Evolutionary conservation across 2,797 vertebrate genomes (phyloP).

Genomic region (Sebastes iracundus): DNA sequence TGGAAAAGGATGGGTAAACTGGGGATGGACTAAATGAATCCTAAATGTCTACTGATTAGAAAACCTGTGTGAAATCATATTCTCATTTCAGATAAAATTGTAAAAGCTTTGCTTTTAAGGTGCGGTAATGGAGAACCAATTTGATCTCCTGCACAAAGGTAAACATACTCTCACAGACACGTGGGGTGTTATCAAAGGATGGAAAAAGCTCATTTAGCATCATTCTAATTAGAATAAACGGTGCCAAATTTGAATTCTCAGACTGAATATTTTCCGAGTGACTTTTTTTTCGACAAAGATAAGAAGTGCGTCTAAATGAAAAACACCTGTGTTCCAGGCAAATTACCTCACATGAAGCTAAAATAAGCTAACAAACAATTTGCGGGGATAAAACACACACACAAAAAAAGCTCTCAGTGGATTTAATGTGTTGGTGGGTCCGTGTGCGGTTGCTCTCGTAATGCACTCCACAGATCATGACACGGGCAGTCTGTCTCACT

Average conservation of each 20-base stretch:
- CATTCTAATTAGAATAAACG: slow-evolving; percentile 80
- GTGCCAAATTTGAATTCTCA: slow-evolving; percentile 77
- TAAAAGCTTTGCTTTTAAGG: slow-evolving; percentile 77
- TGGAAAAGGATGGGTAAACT: slow-evolving; percentile 61
- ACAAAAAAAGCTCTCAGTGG: slow-evolving; percentile 13
- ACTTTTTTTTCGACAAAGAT: slow-evolving; percentile 57
- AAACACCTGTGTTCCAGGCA: slow-evolving; percentile 72
- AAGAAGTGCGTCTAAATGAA: slow-evolving; percentile 65
- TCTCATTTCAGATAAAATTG: slow-evolving; percentile 79
- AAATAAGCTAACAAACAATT: slow-evolving; percentile 59
- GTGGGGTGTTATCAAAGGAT: slow-evolving; percentile 68
- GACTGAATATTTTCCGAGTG: slow-evolving; percentile 64
- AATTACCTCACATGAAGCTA: slow-evolving; percentile 49
- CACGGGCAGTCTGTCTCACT: slow-evolving; percentile 52
- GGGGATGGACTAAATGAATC: slow-evolving; percentile 69
- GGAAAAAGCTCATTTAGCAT: slow-evolving; percentile 77
- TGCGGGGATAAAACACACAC: slow-evolving; percentile 20
- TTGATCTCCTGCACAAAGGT: slow-evolving; percentile 78
- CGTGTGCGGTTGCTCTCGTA: background rate
- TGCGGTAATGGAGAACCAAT: slow-evolving; percentile 80
- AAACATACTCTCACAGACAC: slow-evolving; percentile 73
- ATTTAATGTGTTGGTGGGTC: slow-evolving; percentile 19
- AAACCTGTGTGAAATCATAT: slow-evolving; percentile 80
- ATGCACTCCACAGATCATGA: slow-evolving; percentile 45
- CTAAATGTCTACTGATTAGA: slow-evolving; percentile 80